phyloP scores from a whole-genome alignment of 2,888 invertebrate species.

The Tanytarsus gracilentus region DNA sequence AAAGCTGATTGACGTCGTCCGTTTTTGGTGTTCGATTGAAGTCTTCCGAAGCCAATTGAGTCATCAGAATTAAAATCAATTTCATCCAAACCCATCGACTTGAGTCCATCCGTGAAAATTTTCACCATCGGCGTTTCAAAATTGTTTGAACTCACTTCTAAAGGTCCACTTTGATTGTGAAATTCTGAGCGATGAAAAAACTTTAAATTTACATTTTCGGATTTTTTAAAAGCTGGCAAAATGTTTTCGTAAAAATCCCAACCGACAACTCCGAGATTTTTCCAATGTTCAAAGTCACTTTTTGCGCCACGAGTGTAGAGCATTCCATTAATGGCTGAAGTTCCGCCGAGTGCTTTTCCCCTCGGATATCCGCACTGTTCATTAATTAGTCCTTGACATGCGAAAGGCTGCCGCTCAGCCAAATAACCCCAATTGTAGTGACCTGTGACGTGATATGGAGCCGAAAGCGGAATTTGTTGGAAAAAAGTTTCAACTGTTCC shows the following conservation, averaged over 20 bases:
- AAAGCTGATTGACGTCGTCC: slow-evolving; percentile 51
- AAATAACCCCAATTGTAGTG: slow-evolving; percentile 39
- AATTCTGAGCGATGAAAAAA: slow-evolving; percentile 36
- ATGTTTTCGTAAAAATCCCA: slow-evolving; percentile 46
- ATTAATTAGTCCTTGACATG: slow-evolving; percentile 41
- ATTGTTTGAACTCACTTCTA: slow-evolving; percentile 34
- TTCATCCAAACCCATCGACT: slow-evolving; percentile 41
- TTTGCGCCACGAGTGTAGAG: slow-evolving; percentile 52
- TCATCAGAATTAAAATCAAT: slow-evolving; percentile 43
- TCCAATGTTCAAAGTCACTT: slow-evolving; percentile 57
- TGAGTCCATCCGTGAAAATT: slow-evolving; percentile 39
- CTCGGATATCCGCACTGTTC: slow-evolving; percentile 45
- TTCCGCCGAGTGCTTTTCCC: slow-evolving; percentile 50
- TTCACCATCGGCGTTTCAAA: slow-evolving; percentile 39
- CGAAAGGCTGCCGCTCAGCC: slow-evolving; percentile 39
- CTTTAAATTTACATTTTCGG: slow-evolving; percentile 36
- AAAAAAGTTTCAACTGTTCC: slow-evolving; percentile 43
- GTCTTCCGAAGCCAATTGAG: slow-evolving; percentile 41
- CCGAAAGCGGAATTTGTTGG: slow-evolving; percentile 35
- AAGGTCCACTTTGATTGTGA: slow-evolving; percentile 41
- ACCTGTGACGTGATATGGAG: slow-evolving; percentile 45
- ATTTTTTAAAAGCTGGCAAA: slow-evolving; percentile 42
- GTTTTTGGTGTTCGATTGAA: slow-evolving; percentile 44
- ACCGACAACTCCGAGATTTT: slow-evolving; percentile 47
- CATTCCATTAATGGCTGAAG: slow-evolving; percentile 44